Evolutionary conservation across 2,797 vertebrate species (phyloP).

Genomic region (Iguana delicatissima): DNA sequence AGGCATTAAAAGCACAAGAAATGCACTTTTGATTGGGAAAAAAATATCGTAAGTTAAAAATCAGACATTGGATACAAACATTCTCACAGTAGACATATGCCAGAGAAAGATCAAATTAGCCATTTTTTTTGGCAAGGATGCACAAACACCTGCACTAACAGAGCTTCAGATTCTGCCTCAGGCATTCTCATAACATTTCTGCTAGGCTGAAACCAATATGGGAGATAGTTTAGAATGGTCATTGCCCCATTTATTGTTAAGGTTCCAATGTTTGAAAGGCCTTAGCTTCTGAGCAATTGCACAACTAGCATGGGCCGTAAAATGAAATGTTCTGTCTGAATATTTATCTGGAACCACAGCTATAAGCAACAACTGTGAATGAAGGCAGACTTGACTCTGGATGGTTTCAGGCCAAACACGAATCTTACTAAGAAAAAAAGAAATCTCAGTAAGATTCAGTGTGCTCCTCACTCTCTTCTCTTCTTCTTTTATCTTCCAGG

Average conservation of each 20-base stretch:
- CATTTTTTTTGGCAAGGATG: slow-evolving; percentile 46
- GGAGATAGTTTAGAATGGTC: accelerated
- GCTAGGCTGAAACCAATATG: slow-evolving; percentile 16
- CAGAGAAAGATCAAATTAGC: slow-evolving; percentile 36
- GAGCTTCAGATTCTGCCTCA: slow-evolving; percentile 25
- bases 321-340: background rate
- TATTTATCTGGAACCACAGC: background rate
- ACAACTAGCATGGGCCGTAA: background rate
- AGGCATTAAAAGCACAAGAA: slow-evolving; percentile 56
- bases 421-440: background rate
- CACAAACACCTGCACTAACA: slow-evolving; percentile 39
- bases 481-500: background rate
- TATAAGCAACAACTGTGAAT: slow-evolving; percentile 2
- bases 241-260: slow-evolving; percentile 17
- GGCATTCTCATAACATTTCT: slow-evolving; percentile 27
- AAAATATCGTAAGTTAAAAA: slow-evolving; percentile 43
- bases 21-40: slow-evolving; percentile 48
- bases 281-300: background rate
- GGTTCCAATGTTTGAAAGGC: slow-evolving; percentile 17
- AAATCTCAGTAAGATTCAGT: background rate
- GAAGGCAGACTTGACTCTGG: slow-evolving; percentile 14
- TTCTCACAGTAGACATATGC: background rate
- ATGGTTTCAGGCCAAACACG: background rate
- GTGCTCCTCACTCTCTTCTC: too few species aligned
- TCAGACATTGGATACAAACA: slow-evolving; percentile 46